Percentiles rank a stretch among this genome's conserved stretches.
phyloP scores from a whole-genome alignment of 2,888 invertebrate genomes.

The Drosophila phalerata region DNA sequence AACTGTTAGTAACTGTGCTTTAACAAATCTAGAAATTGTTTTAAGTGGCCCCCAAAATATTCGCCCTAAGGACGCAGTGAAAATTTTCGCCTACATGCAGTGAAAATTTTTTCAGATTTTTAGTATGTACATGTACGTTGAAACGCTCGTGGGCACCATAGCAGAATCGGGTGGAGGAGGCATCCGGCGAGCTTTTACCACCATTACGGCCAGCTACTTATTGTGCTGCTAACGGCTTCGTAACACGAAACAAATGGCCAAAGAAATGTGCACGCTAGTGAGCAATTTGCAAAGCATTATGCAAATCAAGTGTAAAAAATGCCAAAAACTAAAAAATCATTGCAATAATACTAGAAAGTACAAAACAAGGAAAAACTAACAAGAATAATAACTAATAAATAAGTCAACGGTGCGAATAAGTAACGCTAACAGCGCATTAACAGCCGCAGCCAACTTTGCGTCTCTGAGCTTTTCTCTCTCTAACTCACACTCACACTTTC shows the following conservation, averaged over 20 bases:
- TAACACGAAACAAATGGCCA: slow-evolving; percentile 55
- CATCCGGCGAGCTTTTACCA: slow-evolving; percentile 67
- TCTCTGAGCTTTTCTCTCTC: slow-evolving; percentile 50
- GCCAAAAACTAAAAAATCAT: slow-evolving; percentile 57
- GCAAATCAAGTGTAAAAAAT: slow-evolving; percentile 69
- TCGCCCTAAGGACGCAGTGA: slow-evolving; percentile 23
- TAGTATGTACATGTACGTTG: slow-evolving; percentile 84
- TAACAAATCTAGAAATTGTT: slow-evolving; percentile 12
- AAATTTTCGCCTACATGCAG: slow-evolving; percentile 71
- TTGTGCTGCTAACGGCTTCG: slow-evolving; percentile 52
- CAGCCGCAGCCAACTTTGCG: slow-evolving; percentile 69
- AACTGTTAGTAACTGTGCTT: slow-evolving; percentile 15
- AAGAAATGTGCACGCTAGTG: slow-evolving; percentile 51
- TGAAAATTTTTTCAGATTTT: slow-evolving; percentile 81
- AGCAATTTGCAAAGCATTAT: slow-evolving; percentile 55
- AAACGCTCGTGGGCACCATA: slow-evolving; percentile 70
- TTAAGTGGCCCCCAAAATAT: slow-evolving; percentile 7
- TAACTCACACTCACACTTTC: slow-evolving; percentile 14
- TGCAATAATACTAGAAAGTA: slow-evolving; percentile 36
- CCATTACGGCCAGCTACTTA: slow-evolving; percentile 43
- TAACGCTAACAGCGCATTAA: slow-evolving; percentile 55
- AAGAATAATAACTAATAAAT: slow-evolving; percentile 29
- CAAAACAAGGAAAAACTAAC: slow-evolving; percentile 42
- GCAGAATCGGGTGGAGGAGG: slow-evolving; percentile 68
- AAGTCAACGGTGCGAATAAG: slow-evolving; percentile 33